phyloP scores from a whole-genome alignment of 2,113 vertebrate genomes.

The Hippocampus guttulatus region DNA sequence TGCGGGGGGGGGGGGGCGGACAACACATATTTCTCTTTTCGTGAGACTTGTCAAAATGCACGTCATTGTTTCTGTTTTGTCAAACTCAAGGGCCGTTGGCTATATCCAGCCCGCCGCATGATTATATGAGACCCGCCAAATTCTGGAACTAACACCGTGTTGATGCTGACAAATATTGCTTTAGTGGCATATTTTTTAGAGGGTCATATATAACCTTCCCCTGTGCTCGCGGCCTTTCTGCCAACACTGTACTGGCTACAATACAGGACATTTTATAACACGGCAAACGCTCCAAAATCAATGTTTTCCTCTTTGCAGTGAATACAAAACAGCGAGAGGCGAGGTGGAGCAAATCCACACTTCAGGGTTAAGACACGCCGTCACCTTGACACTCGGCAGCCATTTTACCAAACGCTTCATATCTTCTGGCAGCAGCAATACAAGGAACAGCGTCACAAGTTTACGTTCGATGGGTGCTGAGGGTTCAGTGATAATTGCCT shows the following conservation, averaged over 20 bases:
- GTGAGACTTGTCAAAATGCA: not conserved
- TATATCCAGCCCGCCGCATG: not conserved
- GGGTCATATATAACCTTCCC: not conserved
- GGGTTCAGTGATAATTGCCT: not conserved
- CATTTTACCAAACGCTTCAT: not conserved
- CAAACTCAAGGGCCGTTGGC: not conserved
- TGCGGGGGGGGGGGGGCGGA: not conserved
- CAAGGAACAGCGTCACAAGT: not conserved
- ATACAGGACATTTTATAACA: not conserved
- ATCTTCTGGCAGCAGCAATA: not conserved
- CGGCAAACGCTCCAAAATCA: not conserved
- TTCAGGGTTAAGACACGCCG: not conserved
- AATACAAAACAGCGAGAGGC: not conserved
- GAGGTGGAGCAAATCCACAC: not conserved
- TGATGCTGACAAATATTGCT: conserved; percentile 3
- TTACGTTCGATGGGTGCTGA: not conserved
- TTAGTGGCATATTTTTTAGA: not conserved
- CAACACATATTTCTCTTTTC: not conserved
- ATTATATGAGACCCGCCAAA: not conserved
- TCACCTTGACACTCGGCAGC: not conserved
- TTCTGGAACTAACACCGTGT: not conserved
- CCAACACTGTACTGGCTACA: not conserved
- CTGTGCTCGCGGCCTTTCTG: not conserved
- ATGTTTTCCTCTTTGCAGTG: conserved; percentile 8
- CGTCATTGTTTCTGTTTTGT: not conserved